phyloP scores from a whole-genome alignment of 1,140 invertebrate species.

The Drosophila pruinosa region DNA sequence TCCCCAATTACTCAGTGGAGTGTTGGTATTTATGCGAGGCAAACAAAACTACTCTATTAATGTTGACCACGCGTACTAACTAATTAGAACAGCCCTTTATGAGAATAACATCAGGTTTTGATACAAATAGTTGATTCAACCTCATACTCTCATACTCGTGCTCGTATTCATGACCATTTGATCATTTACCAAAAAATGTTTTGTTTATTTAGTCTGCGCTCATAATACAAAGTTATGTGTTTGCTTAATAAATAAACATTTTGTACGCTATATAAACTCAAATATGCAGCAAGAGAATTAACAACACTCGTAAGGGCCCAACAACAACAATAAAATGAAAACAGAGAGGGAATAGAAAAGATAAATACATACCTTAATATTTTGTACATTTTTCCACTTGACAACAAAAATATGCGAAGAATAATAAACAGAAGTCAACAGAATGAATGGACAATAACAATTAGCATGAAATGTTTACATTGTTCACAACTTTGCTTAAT shows the following conservation, averaged over 20 bases:
- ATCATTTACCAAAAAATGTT: constrained; percentile 52
- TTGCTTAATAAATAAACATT: constrained; percentile 72
- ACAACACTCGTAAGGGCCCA: constrained; percentile 21
- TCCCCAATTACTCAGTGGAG: constrained; percentile 20
- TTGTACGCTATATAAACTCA: constrained; percentile 65
- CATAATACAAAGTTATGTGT: constrained; percentile 73
- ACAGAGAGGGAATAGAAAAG: constrained; percentile 2
- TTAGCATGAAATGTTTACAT: constrained; percentile 61
- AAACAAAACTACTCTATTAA: constrained; percentile 59
- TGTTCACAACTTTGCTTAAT: constrained; percentile 61
- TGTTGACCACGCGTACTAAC: constrained; percentile 36
- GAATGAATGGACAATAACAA: constrained; percentile 48
- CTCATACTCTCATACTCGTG: not conserved
- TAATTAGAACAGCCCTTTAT: constrained; percentile 45
- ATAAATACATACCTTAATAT: constrained; percentile 13
- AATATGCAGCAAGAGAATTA: constrained; percentile 55
- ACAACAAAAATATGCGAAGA: constrained; percentile 63
- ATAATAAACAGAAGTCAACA: constrained; percentile 38
- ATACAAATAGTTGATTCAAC: not conserved
- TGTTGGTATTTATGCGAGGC: constrained; percentile 52
- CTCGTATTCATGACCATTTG: not conserved
- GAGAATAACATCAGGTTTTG: not conserved
- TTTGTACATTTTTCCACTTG: constrained; percentile 56
- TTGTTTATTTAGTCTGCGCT: constrained; percentile 66
- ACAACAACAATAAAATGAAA: constrained; percentile 10